Conservation (phyloP, 2,113 vertebrate species). For the Tiliqua scincoides region DNA sequence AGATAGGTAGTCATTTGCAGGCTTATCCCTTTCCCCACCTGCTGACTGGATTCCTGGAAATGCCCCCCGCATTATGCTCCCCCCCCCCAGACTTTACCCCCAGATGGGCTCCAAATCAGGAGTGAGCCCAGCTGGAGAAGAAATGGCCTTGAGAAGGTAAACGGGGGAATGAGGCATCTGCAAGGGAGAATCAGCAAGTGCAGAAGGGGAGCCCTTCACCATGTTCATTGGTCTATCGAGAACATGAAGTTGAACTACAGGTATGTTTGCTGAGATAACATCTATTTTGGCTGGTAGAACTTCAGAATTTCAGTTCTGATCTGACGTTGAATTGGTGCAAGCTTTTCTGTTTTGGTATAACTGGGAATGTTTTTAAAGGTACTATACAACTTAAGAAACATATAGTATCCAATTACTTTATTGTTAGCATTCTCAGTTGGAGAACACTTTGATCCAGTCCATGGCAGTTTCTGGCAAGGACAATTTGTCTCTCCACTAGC, state of each 20-base stretch:
- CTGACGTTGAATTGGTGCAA: neutral
- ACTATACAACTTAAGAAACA: neutral
- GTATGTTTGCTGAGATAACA: neutral
- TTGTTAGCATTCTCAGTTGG: neutral
- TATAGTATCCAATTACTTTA: neutral
- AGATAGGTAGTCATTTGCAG: neutral
- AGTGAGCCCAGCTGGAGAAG: too few relatives aligned
- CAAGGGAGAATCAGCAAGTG: neutral
- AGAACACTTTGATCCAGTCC: neutral
- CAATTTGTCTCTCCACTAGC: neutral
- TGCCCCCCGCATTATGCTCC: neutral
- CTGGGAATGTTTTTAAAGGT: neutral
- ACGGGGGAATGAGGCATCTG: neutral
- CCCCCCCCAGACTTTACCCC: neutral
- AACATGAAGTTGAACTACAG: neutral
- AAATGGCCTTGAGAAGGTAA: too few relatives aligned
- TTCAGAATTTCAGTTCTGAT: neutral
- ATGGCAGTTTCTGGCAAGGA: neutral
- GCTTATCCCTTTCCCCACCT: too few relatives aligned
- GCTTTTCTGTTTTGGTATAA: neutral
- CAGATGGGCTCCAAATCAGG: too few relatives aligned
- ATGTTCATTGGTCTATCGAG: neutral
- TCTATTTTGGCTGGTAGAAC: neutral
- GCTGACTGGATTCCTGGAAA: neutral
- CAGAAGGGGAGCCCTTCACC: neutral